Evolutionary conservation across 2,113 vertebrate species (phyloP).

Genomic region (Tyto alba): DNA sequence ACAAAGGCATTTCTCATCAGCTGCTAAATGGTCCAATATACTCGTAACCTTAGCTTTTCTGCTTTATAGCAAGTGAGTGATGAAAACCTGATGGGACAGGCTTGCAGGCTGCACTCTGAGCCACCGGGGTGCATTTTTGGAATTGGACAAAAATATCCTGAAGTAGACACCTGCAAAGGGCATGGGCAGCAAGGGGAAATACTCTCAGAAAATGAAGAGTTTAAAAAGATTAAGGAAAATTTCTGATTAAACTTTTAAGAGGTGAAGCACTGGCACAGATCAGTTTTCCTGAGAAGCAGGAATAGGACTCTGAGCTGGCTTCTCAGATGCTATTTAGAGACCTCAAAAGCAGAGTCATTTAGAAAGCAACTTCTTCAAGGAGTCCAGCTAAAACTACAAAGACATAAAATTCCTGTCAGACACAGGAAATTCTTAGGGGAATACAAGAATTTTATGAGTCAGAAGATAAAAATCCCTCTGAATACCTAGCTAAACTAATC

Average conservation of each 20-base stretch:
- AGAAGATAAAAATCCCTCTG: constrained; percentile 78
- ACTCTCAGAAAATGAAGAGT: neutral
- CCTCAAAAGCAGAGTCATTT: constrained; percentile 58
- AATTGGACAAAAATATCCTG: constrained; percentile 35
- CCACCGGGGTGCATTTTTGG: neutral
- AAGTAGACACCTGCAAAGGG: neutral
- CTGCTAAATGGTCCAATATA: constrained; percentile 69
- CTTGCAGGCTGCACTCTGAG: neutral
- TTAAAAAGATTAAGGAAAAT: constrained; percentile 47
- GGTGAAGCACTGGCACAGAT: constrained; percentile 35
- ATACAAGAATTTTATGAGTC: constrained; percentile 85
- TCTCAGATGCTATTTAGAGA: constrained; percentile 46
- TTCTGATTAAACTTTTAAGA: constrained; percentile 48
- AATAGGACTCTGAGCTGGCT: constrained; percentile 47
- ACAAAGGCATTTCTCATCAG: constrained; percentile 66
- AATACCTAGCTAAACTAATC: constrained; percentile 73
- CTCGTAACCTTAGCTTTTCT: constrained; percentile 69
- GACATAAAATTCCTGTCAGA: constrained; percentile 75
- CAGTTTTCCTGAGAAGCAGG: constrained; percentile 65
- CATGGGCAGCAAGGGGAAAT: neutral
- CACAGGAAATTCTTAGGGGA: constrained; percentile 77
- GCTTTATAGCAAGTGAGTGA: constrained; percentile 66
- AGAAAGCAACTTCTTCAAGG: constrained; percentile 69
- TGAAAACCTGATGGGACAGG: constrained; percentile 71
- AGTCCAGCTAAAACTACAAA: constrained; percentile 77